phyloP scores from a whole-genome alignment of 2,113 vertebrate species.

The Cyrtonyx montezumae region DNA sequence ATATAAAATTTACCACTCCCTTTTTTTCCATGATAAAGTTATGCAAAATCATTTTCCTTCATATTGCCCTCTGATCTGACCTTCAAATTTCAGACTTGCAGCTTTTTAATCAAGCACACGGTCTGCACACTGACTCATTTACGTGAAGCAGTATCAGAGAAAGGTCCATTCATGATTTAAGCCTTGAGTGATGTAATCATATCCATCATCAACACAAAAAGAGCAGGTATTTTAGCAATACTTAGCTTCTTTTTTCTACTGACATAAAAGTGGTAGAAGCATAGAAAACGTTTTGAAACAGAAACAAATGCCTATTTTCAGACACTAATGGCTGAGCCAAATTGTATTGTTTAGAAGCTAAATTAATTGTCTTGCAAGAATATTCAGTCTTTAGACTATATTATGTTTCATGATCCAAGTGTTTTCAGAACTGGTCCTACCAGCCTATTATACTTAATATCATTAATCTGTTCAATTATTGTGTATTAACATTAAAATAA shows the following conservation, averaged over 20 bases:
- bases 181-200: slow-evolving; percentile 44
- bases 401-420: background rate
- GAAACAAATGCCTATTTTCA: background rate
- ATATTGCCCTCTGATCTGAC: slow-evolving; percentile 62
- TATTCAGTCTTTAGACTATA: background rate
- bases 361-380: background rate
- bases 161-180: slow-evolving; percentile 49
- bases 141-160: slow-evolving; percentile 39
- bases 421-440: background rate
- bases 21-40: slow-evolving; percentile 41
- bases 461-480: slow-evolving; percentile 4
- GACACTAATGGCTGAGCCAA: background rate
- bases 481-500: background rate
- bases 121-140: slow-evolving; percentile 49
- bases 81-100: slow-evolving; percentile 73
- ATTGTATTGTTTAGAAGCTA: background rate
- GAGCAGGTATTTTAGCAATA: background rate
- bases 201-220: slow-evolving; percentile 32
- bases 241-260: background rate
- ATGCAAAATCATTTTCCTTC: slow-evolving; percentile 56
- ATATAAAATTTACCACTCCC: background rate
- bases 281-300: background rate
- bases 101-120: slow-evolving; percentile 59
- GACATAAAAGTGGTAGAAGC: slow-evolving; percentile 22
- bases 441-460: background rate